Base-by-base conservation (phyloP, 1,140 invertebrate genomes). In the Leguminivora glycinivorella region DNA sequence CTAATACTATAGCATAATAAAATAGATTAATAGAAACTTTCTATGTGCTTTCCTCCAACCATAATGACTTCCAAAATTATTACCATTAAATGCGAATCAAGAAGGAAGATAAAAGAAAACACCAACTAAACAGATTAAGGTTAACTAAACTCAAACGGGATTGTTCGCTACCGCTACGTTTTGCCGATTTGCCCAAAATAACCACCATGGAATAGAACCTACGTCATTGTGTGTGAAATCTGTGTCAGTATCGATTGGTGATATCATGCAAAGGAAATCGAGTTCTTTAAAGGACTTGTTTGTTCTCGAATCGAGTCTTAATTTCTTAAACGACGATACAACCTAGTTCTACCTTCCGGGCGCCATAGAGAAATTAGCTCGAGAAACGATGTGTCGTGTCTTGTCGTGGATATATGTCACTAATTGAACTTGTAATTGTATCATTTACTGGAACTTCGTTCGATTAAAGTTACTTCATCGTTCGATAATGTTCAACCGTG, bases 241-340 rank as follows among this genome's bases (percentile, higher is more conserved):
- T 22, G 47, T 52, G 47, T 52, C 47, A 52, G 47, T 52, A 52
- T 22, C 17, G 47, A 52, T 22, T n/a, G 43, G 47, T 52, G 47
- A 52, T 52, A 52, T 52, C 47, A 52, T 52, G 7, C 43, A 75
- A 77, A 76, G 73, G 72, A 70, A 38, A 24, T 72, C 47, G 31
- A 75, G 70, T 40, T 75, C 70, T 52, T 22, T 52, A 52, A 52
- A 52, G 19, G 47, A 52, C 47, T 52, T 52, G 47, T 52, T 52
- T 52, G 47, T 52, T 52, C 47, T 17, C 6, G 9, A 0, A 1
- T n/a, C 47, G 17, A 38, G 47, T 22, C 19, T 9, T 9, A 10
- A 52, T 22, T 52, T 22, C 19, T 9, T 9, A 10, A 52, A 52
- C 22, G 19, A 63, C 19, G 10, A 60, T 19, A 52, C 47, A 52